Evolutionary conservation across 2,888 invertebrate genomes (phyloP).

Genomic region (Ophonus ardosiacus): DNA sequence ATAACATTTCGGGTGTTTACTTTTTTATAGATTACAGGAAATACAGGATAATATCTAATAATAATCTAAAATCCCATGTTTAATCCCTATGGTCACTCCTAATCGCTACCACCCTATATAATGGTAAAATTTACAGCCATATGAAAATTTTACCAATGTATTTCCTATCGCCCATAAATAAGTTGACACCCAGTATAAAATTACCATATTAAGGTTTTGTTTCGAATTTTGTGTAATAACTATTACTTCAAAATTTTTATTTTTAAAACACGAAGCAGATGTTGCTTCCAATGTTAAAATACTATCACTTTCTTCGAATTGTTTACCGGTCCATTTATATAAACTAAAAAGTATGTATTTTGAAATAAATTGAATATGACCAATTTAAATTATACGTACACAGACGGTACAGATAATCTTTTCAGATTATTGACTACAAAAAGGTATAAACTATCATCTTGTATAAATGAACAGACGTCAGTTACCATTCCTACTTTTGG

Average conservation of each 20-base stretch:
- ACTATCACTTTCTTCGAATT: constrained; percentile 34
- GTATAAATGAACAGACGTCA: constrained; percentile 15
- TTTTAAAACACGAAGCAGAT: constrained; percentile 24
- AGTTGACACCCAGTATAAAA: background rate
- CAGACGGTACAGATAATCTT: background rate
- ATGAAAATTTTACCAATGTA: too few relatives aligned
- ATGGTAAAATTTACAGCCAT: too few relatives aligned
- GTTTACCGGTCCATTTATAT: constrained; percentile 9
- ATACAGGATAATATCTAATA: too few relatives aligned
- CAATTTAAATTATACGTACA: constrained; percentile 20
- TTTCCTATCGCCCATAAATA: too few relatives aligned
- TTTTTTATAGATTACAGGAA: too few relatives aligned
- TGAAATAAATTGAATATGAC: background rate
- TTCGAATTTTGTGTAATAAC: constrained; percentile 14
- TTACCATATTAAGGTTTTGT: constrained; percentile 8
- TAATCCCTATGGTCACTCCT: too few relatives aligned
- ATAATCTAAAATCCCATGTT: too few relatives aligned
- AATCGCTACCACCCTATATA: too few relatives aligned
- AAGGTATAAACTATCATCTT: constrained; percentile 39
- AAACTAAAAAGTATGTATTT: constrained; percentile 13
- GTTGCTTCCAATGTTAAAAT: constrained; percentile 37
- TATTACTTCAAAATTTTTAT: constrained; percentile 14
- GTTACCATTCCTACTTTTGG: background rate
- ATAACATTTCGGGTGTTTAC: background rate
- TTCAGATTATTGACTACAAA: constrained; percentile 29